phyloP scores from a whole-genome alignment of 2,888 invertebrate genomes.

The Taphrorychus bicolor region DNA sequence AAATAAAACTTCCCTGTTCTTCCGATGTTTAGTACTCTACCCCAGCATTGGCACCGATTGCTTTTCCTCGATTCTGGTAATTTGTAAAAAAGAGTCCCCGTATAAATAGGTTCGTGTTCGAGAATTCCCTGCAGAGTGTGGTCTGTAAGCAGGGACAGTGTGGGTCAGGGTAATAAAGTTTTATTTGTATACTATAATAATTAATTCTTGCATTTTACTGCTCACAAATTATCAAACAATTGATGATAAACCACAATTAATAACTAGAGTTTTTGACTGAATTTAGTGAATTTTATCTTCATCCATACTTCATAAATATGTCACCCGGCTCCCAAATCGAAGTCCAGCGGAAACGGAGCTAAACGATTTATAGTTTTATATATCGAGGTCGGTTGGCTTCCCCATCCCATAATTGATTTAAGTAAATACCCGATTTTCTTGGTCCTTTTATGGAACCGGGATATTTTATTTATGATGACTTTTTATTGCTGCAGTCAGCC shows the following conservation, averaged over 20 bases:
- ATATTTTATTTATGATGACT: constrained; percentile 10
- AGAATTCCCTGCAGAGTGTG: not conserved
- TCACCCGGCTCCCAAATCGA: constrained; percentile 8
- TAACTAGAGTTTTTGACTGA: not conserved
- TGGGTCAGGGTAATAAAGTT: too few relatives aligned
- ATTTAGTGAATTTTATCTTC: constrained; percentile 15
- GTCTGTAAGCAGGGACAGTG: too few relatives aligned
- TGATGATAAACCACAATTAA: too few relatives aligned
- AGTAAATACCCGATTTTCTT: constrained; percentile 39
- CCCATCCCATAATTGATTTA: constrained; percentile 42
- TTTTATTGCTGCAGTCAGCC: constrained; percentile 6
- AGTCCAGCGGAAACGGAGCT: constrained; percentile 29
- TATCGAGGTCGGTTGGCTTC: constrained; percentile 34
- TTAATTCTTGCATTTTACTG: too few relatives aligned
- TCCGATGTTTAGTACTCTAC: constrained; percentile 31
- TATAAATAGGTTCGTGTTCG: not conserved
- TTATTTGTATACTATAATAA: too few relatives aligned
- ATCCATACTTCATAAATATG: constrained; percentile 39
- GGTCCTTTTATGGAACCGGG: constrained; percentile 23
- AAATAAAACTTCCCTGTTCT: constrained; percentile 40
- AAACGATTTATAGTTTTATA: constrained; percentile 44
- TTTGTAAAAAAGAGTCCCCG: constrained; percentile 2
- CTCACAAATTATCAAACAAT: too few relatives aligned
- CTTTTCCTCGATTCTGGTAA: constrained; percentile 29
- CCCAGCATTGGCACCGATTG: constrained; percentile 33